Percentiles rank a stretch among this genome's conserved stretches.
Conservation (phyloP, 2,113 vertebrate genomes). For the Nothobranchius kuhntae region DNA sequence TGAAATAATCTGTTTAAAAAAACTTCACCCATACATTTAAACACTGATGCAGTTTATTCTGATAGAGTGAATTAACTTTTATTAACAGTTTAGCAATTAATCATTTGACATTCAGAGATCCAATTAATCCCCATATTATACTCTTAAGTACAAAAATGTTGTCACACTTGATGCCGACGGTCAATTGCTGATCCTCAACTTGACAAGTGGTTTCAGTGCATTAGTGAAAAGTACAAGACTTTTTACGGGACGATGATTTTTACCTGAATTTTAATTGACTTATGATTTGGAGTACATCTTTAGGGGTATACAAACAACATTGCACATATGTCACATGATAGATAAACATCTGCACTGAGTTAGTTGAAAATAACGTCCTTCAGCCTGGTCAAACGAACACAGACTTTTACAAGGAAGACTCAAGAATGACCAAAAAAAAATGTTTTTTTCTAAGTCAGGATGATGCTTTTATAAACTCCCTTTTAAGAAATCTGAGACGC, state of each 20-base stretch:
- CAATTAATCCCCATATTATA: constrained; percentile 32
- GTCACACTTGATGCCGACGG: constrained; percentile 10
- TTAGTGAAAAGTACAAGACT: not conserved
- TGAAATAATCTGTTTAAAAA: constrained; percentile 3
- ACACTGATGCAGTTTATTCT: constrained; percentile 61
- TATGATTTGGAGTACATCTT: not conserved
- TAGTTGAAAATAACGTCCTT: constrained; percentile 3
- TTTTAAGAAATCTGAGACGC: not conserved
- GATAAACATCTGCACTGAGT: constrained; percentile 4
- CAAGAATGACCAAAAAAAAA: constrained; percentile 23
- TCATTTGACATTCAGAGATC: constrained; percentile 39
- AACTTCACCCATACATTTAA: constrained; percentile 19
- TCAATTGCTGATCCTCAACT: constrained; percentile 16
- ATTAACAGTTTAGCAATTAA: constrained; percentile 40
- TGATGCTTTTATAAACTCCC: not conserved
- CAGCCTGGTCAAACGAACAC: constrained; percentile 14
- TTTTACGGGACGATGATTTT: not conserved
- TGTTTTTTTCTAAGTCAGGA: not conserved
- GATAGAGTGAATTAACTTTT: constrained; percentile 32
- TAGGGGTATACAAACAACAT: constrained; percentile 1
- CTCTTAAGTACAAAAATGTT: constrained; percentile 28
- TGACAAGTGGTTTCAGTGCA: not conserved
- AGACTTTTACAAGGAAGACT: constrained; percentile 55
- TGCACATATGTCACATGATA: not conserved
- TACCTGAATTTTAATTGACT: constrained; percentile 17